phyloP scores from a whole-genome alignment of 1,140 invertebrate species.

The Parapsyche elsis region DNA sequence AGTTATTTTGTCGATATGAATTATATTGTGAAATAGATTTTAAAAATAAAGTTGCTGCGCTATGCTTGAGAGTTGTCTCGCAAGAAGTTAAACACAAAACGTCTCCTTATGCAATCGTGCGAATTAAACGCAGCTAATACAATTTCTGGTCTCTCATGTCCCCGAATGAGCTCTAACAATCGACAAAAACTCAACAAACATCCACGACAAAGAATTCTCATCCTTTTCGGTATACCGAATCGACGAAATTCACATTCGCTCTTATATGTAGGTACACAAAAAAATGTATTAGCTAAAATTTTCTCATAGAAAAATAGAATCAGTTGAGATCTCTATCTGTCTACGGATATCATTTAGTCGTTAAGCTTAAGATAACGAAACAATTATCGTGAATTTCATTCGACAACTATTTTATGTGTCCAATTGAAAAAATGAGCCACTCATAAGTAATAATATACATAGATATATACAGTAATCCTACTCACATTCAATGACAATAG shows the following conservation, averaged over 20 bases:
- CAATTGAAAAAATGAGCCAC: no score
- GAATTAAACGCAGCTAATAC: constrained; percentile 54
- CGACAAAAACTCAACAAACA: constrained; percentile 27
- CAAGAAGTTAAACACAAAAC: neutral
- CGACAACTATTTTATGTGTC: no score
- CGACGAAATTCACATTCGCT: neutral
- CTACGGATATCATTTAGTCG: no score
- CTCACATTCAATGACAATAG: no score
- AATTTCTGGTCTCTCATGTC: constrained; percentile 44
- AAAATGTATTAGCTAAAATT: neutral
- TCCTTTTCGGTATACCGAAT: constrained; percentile 13
- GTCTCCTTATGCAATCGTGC: constrained; percentile 52
- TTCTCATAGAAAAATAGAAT: constrained; percentile 4
- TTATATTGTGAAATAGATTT: no score
- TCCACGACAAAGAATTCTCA: neutral
- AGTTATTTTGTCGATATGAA: no score
- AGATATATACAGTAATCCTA: no score
- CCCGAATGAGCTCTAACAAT: constrained; percentile 5
- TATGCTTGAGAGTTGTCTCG: neutral
- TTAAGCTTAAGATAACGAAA: no score
- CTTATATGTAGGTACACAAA: neutral
- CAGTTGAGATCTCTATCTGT: neutral
- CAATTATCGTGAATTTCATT: no score
- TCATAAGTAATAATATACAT: no score
- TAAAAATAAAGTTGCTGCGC: neutral